A percentile compares a stretch with the other conserved stretches of the same genome.
These are phyloP conservation scores for Cinclus cinclus DNA, from an alignment of 2,113 vertebrate genomes.

Conservation along the genomic window DNA sequence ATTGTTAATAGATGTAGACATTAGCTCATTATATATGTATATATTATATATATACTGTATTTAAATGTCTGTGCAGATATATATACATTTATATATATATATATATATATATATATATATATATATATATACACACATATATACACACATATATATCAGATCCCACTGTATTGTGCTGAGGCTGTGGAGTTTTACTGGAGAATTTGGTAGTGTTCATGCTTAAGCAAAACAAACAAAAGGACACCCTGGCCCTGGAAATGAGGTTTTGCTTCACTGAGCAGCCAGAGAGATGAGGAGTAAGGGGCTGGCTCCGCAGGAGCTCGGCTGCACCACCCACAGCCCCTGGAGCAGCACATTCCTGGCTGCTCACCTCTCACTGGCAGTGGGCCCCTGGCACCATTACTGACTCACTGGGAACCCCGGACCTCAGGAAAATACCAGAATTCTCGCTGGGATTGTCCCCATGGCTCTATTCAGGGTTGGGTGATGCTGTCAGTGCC, in stretches of 20 bases:
- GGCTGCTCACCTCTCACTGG: background rate
- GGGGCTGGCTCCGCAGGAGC: background rate
- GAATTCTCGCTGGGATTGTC: background rate
- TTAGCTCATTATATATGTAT: background rate
- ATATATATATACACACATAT: no score
- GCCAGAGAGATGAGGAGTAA: background rate
- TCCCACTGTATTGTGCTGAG: background rate
- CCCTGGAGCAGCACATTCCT: background rate
- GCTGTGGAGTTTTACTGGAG: background rate
- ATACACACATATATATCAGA: background rate
- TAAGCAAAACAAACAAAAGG: background rate
- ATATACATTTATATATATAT: background rate
- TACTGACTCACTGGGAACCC: background rate
- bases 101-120: background rate
- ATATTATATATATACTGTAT: background rate
- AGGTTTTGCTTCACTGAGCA: background rate
- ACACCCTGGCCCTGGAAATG: background rate
- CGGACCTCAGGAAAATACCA: background rate
- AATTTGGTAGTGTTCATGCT: background rate
- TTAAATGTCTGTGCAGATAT: background rate
- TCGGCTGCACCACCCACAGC: fast-evolving
- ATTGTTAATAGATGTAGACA: background rate
- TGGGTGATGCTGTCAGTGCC: background rate
- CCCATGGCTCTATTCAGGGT: background rate
- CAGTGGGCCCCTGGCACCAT: background rate